These are phyloP conservation scores for Melanotus villosus DNA, from an alignment of 2,888 invertebrate genomes.

Conservation along the genomic window DNA sequence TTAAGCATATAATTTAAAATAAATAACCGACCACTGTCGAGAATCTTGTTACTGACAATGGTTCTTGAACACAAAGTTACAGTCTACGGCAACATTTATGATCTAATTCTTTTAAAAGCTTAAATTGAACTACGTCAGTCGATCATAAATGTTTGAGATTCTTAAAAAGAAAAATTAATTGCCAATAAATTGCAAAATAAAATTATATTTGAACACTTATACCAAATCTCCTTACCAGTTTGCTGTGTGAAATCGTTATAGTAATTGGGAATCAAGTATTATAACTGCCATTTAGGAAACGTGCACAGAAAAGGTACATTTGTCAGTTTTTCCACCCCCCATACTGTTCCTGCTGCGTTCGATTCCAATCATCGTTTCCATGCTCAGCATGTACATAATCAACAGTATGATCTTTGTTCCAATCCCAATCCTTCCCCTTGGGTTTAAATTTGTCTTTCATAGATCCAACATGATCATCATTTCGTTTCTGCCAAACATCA, in stretches of 20 bases:
- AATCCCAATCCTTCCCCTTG: conserved; percentile 82
- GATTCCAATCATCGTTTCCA: conserved; percentile 48
- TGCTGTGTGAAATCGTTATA: conserved; percentile 60
- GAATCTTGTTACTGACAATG: conserved; percentile 19
- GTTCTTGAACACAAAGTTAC: conserved; percentile 56
- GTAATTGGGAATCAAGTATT: conserved; percentile 39
- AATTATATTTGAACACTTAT: conserved; percentile 22
- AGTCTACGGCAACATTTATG: conserved; percentile 53
- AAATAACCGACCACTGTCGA: conserved; percentile 32
- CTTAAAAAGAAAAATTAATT: conserved; percentile 15
- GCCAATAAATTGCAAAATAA: conserved; percentile 5
- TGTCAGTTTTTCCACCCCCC: conserved; percentile 65
- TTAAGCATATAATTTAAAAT: conserved; percentile 42
- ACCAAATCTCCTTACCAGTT: conserved; percentile 44
- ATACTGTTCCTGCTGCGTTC: conserved; percentile 53
- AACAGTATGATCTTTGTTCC: conserved; percentile 69
- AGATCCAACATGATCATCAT: conserved; percentile 57
- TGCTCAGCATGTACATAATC: conserved; percentile 39
- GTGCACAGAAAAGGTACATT: conserved; percentile 44
- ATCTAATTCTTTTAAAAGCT: conserved; percentile 25
- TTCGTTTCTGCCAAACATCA: conserved; percentile 65
- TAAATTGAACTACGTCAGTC: conserved; percentile 26
- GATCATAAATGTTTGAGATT: conserved; percentile 43
- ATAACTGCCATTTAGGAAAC: conserved; percentile 45
- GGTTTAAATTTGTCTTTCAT: conserved; percentile 78